Evolutionary conservation across 2,113 vertebrate genomes (phyloP).

Genomic region (Melanotaenia duboulayi): DNA sequence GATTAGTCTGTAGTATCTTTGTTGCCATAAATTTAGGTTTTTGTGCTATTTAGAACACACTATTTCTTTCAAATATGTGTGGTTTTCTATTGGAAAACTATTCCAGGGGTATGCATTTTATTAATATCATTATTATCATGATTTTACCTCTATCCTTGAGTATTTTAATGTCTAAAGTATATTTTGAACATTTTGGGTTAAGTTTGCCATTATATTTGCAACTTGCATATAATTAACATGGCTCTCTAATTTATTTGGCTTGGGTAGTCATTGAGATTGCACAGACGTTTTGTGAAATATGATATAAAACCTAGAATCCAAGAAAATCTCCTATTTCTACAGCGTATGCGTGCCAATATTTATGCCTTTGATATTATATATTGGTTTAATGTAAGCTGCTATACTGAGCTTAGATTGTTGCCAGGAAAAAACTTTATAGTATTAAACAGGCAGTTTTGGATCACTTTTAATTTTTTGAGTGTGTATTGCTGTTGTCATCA

Average conservation of each 20-base stretch:
- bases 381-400: neutral
- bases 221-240: neutral
- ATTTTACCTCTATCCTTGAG: too few species aligned
- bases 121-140: neutral
- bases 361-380: constrained; percentile 13
- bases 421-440: constrained; percentile 31
- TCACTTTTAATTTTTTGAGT: constrained; percentile 46
- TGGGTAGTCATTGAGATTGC: neutral
- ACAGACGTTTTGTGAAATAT: neutral
- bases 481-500: constrained; percentile 61
- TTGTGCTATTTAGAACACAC: neutral
- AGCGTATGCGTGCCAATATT: constrained; percentile 34
- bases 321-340: too few species aligned
- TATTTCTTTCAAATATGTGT: neutral
- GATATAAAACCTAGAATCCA: too few species aligned
- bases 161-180: too few species aligned
- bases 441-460: constrained; percentile 41
- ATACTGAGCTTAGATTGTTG: constrained; percentile 32
- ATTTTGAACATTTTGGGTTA: neutral
- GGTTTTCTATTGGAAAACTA: neutral
- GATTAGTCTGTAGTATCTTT: neutral
- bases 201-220: neutral
- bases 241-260: neutral
- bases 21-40: neutral
- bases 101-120: neutral